phyloP scores from a whole-genome alignment of 2,113 vertebrate genomes.

The Seriola quinqueradiata region DNA sequence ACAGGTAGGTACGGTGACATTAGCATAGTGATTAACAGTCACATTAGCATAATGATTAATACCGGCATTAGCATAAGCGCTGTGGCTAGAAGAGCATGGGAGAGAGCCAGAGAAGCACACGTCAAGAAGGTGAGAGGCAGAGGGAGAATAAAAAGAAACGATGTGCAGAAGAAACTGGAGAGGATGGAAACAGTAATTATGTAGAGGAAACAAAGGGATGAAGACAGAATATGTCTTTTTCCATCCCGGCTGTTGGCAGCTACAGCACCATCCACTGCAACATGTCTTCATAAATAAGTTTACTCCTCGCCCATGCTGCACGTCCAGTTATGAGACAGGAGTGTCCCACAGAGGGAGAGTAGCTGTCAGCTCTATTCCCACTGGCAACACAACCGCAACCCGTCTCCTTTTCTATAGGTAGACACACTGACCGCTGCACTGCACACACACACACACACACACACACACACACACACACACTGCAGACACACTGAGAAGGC shows the following conservation, averaged over 20 bases:
- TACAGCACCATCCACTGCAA: background rate
- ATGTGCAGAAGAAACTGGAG: background rate
- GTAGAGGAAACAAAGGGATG: conserved; percentile 10
- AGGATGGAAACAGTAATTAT: background rate
- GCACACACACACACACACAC: background rate
- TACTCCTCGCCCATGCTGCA: background rate
- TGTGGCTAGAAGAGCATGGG: conserved; percentile 5
- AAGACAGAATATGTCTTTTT: conserved; percentile 1
- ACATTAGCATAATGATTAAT: conserved; percentile 69
- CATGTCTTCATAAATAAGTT: conserved; percentile 18
- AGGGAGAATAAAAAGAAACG: background rate
- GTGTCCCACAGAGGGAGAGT: background rate
- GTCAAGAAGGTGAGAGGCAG: background rate
- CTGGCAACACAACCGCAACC: background rate
- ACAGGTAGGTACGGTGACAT: conserved; percentile 45
- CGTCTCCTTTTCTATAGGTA: background rate
- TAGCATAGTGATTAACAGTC: conserved; percentile 62
- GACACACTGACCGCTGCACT: conserved; percentile 10
- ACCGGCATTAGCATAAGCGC: conserved; percentile 60
- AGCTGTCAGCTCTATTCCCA: conserved; percentile 33
- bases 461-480: background rate
- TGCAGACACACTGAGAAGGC: background rate
- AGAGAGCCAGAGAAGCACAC: conserved; percentile 4
- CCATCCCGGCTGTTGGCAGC: conserved; percentile 16
- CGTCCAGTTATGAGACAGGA: background rate